Evolutionary conservation across 2,113 vertebrate genomes (phyloP).

Genomic region (Probosciger aterrimus): DNA sequence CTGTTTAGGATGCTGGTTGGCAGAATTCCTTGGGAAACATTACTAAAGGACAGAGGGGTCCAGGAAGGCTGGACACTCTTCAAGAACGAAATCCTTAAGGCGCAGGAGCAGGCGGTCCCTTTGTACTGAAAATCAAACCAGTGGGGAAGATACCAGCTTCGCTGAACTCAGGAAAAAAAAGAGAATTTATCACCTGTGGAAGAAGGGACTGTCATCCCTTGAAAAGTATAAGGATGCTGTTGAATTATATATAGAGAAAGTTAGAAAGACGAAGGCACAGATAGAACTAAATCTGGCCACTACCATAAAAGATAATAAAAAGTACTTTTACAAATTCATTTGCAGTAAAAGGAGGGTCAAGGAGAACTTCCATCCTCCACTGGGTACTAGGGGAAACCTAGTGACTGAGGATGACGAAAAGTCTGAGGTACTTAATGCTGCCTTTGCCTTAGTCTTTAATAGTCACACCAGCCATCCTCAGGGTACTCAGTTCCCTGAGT

Average conservation of each 20-base stretch:
- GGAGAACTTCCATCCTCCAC: neutral
- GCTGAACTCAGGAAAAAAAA: neutral
- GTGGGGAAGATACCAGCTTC: neutral
- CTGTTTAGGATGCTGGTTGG: neutral
- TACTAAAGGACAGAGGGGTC: neutral
- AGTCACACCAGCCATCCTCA: neutral
- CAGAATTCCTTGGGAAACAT: neutral
- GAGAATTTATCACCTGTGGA: neutral
- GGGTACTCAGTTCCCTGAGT: neutral
- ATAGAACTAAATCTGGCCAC: neutral
- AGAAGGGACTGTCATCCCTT: neutral
- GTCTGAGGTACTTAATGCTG: neutral
- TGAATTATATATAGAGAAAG: neutral
- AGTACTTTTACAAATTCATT: neutral
- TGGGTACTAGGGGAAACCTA: neutral
- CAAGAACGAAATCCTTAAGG: neutral
- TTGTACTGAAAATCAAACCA: neutral
- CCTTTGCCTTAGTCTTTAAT: neutral
- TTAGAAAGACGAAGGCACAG: neutral
- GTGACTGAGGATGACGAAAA: neutral
- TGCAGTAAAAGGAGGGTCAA: neutral
- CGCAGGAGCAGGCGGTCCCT: neutral
- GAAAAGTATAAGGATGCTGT: neutral
- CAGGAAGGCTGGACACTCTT: neutral
- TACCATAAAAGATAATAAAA: neutral